Conservation (phyloP, 2,888 invertebrate genomes). For the Meta bourneti region DNA sequence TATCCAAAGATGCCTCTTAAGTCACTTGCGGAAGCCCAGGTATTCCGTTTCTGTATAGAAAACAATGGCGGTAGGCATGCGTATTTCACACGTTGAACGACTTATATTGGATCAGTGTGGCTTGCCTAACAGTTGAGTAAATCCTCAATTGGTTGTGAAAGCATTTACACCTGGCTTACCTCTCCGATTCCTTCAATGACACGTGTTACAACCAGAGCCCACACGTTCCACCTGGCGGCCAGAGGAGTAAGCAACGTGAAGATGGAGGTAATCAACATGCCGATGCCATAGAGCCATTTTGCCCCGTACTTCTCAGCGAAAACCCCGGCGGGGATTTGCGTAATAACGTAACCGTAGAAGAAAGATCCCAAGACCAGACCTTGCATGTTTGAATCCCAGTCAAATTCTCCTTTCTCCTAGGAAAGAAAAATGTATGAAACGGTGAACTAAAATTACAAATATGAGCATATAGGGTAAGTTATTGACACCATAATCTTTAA, state of each 20-base stretch:
- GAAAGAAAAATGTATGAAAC: background rate
- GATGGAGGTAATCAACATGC: conserved; percentile 86
- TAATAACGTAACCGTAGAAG: conserved; percentile 93
- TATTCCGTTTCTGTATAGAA: too few relatives aligned
- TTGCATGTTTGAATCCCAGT: conserved; percentile 88
- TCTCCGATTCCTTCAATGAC: conserved; percentile 90
- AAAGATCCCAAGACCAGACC: conserved; percentile 87
- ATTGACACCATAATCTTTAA: too few relatives aligned
- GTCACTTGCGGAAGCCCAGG: too few relatives aligned
- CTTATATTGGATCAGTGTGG: too few relatives aligned
- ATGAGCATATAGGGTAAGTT: background rate
- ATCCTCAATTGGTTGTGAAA: too few relatives aligned
- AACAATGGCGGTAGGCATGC: too few relatives aligned
- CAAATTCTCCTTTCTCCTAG: conserved; percentile 49
- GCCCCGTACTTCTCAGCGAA: conserved; percentile 92
- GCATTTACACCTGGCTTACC: conserved; percentile 81
- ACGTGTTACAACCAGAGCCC: conserved; percentile 86
- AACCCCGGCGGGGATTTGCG: conserved; percentile 91
- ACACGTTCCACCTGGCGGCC: conserved; percentile 88
- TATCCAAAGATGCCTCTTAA: too few relatives aligned
- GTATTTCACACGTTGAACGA: too few relatives aligned
- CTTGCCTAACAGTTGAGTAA: too few relatives aligned
- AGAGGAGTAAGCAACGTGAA: conserved; percentile 90
- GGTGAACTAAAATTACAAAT: too few relatives aligned
- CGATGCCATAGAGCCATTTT: conserved; percentile 90